Evolutionary conservation across 1,140 invertebrate genomes (phyloP), one percentile per base, ranked within the genome.

Genomic region (Ips nitidus): DNA sequence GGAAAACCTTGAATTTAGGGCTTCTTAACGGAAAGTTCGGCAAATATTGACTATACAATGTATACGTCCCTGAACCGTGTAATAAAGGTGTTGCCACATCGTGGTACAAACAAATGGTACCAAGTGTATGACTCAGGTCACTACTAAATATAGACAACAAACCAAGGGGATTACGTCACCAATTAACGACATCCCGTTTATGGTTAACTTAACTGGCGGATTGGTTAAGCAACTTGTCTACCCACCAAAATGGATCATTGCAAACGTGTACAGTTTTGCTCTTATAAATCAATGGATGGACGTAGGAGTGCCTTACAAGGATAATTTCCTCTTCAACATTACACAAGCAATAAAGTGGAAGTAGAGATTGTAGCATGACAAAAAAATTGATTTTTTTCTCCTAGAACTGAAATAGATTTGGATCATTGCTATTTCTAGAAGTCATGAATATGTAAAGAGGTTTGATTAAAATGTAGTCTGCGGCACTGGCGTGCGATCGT

Each of bases 131-230:
- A 72, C 56, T 62, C 41, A 60, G 42, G 66, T 72, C 71, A 72
- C 41, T 62, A 22, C 71, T 72, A 72, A 66, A 69, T 72, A 57
- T 72, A 72, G 71, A 66, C 61, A 65, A 59, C 42, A 58, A 68
- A 56, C 64, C 53, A 62, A 50, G 43, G 4, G 47, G n/a, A 59
- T 72, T 72, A 63, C 71, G 71, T 69, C 64, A 72, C 58, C 71
- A 47, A 64, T 65, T 65, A 65, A 68, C 61, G 58, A 60, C 57
- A 69, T 57, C 64, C 64, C 64, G 64, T 57, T 57, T 66, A 66
- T 66, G 64, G 64, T 66, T 52, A 56, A 57, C 5, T 22, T 6
- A 57, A 39, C 38, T 52, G 41, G 39, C 41, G 8, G 39, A 56
- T 45, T 37, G 36, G 42, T 4, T 60, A 43, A 43, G n/a, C 40